Percentiles rank a stretch among this genome's conserved stretches.
Conservation (phyloP, 2,888 invertebrate genomes). For the Blastobasis adustella region DNA sequence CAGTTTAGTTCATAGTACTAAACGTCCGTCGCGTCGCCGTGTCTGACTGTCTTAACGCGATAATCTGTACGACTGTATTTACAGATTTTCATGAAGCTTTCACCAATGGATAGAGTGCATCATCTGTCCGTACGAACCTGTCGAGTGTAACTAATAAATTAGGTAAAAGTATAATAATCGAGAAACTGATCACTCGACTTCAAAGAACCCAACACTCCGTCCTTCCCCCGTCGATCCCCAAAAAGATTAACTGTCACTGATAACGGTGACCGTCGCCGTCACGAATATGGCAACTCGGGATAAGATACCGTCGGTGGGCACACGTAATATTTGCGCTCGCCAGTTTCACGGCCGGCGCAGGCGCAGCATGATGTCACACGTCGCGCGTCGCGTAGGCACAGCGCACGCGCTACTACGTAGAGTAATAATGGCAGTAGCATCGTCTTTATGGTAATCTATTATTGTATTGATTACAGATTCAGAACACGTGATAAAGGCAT, state of each 20-base stretch:
- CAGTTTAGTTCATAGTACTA: too few species aligned
- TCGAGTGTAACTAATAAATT: not conserved
- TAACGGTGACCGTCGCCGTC: not conserved
- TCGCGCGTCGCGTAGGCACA: too few species aligned
- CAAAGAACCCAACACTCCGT: not conserved
- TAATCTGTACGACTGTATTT: too few species aligned
- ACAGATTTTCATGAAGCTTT: not conserved
- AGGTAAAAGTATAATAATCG: not conserved
- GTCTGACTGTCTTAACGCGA: too few species aligned
- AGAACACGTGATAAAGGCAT: too few species aligned
- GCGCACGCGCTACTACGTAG: too few species aligned
- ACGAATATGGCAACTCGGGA: constrained; percentile 1
- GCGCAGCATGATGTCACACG: too few species aligned
- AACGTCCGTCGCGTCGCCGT: too few species aligned
- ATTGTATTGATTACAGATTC: too few species aligned
- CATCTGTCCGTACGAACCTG: too few species aligned
- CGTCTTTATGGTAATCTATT: too few species aligned
- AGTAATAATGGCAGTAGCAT: too few species aligned
- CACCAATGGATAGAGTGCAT: not conserved
- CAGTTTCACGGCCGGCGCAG: not conserved
- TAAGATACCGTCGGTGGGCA: not conserved
- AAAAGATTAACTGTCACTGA: not conserved
- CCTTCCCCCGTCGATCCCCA: not conserved
- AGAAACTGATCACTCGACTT: not conserved
- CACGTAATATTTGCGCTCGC: not conserved